Evolutionary conservation across 1,140 invertebrate species (phyloP).

Genomic region (Metaphire vulgaris): DNA sequence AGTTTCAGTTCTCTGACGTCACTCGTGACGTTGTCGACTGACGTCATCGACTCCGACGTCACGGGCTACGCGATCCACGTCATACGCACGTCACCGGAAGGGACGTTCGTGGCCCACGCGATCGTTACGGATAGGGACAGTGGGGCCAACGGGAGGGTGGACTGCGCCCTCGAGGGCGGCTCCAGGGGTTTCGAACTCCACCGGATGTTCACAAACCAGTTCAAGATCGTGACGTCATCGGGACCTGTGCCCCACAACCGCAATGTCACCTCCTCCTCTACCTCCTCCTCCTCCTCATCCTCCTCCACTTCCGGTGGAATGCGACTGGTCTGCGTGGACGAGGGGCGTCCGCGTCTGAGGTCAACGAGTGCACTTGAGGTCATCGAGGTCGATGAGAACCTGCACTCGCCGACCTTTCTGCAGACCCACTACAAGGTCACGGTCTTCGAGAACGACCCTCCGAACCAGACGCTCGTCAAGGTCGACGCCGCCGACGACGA

Average conservation of each 20-base stretch:
- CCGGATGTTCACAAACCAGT: slow-evolving; percentile 19
- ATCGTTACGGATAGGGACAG: slow-evolving; percentile 81
- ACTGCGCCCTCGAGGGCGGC: slow-evolving; percentile 18
- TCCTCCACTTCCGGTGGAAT: background rate
- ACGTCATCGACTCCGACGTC: too few species aligned
- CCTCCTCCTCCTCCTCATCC: too few species aligned
- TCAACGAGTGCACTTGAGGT: slow-evolving; percentile 60
- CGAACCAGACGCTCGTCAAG: slow-evolving; percentile 65
- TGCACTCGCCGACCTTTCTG: slow-evolving; percentile 71
- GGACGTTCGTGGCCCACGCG: slow-evolving; percentile 73
- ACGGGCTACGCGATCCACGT: background rate
- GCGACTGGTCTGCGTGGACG: slow-evolving; percentile 10
- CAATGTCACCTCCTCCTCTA: too few species aligned
- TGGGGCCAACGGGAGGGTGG: slow-evolving; percentile 71
- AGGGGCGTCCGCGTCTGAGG: slow-evolving; percentile 22
- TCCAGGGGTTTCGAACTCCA: background rate
- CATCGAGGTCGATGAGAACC: slow-evolving; percentile 67
- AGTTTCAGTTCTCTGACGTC: slow-evolving; percentile 1
- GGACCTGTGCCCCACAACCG: background rate
- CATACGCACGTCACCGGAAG: background rate
- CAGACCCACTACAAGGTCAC: slow-evolving; percentile 61
- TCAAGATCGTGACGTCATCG: slow-evolving; percentile 18
- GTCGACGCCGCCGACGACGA: slow-evolving; percentile 71
- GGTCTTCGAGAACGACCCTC: slow-evolving; percentile 69
- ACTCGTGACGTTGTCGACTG: background rate